Conservation (phyloP, 2,797 vertebrate genomes). For the Zalophus californianus region DNA sequence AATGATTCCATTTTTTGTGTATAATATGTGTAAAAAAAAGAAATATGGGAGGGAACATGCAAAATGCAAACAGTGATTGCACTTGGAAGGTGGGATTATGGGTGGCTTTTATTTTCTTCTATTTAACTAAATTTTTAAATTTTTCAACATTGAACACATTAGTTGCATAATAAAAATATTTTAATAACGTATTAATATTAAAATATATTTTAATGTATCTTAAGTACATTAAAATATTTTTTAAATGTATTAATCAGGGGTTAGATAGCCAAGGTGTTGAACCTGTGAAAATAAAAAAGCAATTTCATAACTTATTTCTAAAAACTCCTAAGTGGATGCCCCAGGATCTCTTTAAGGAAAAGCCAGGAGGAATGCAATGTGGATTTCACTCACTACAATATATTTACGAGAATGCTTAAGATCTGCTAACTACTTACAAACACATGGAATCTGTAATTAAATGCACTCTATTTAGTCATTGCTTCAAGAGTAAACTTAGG, state of each 20-base stretch:
- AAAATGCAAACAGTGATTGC: conserved; percentile 2
- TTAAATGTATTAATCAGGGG: not conserved
- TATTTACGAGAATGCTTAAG: conserved; percentile 26
- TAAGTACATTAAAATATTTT: not conserved
- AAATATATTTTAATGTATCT: not conserved
- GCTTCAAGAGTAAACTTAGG: not conserved
- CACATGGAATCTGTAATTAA: not conserved
- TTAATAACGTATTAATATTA: not conserved
- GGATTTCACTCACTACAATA: not conserved
- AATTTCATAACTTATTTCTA: conserved; percentile 8
- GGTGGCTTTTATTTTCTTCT: not conserved
- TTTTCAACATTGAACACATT: not conserved
- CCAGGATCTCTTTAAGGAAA: conserved; percentile 20
- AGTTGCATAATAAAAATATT: not conserved
- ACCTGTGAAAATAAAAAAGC: not conserved
- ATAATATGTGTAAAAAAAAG: not conserved
- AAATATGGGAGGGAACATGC: not conserved
- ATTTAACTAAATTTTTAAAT: conserved; percentile 18
- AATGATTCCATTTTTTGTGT: not conserved
- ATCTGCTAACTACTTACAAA: not conserved
- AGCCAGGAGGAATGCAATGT: not conserved
- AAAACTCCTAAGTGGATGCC: not conserved
- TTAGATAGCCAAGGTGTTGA: not conserved
- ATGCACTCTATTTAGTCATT: not conserved
- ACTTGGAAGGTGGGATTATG: not conserved